Percentiles rank a stretch among this genome's conserved stretches.
Evolutionary conservation across 2,888 invertebrate species (phyloP).

Genomic region (Hofmannophila pseudospretella): DNA sequence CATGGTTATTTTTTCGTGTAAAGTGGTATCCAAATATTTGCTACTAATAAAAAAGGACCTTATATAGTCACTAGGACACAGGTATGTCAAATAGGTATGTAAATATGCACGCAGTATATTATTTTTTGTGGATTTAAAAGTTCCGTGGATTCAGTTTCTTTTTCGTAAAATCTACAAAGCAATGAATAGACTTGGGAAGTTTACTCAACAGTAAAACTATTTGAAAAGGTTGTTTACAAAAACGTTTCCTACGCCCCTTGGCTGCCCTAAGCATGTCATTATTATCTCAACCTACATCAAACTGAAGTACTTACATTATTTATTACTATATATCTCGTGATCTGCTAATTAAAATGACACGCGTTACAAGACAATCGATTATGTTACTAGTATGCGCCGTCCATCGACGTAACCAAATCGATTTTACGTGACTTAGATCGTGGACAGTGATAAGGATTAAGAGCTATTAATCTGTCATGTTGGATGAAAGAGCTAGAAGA

Average conservation of each 20-base stretch:
- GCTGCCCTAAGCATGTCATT: constrained; percentile 9
- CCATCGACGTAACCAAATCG: constrained; percentile 36
- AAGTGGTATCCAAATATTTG: no score
- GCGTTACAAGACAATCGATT: constrained; percentile 23
- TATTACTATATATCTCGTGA: constrained; percentile 20
- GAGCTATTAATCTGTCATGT: constrained; percentile 7
- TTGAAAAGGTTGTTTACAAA: neutral
- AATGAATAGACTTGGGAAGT: no score
- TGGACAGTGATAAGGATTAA: constrained; percentile 10
- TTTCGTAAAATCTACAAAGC: no score
- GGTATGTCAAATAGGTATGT: no score
- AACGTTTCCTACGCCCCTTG: neutral
- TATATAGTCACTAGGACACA: no score
- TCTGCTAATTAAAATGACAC: constrained; percentile 21
- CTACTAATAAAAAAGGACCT: no score
- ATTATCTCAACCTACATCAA: constrained; percentile 25
- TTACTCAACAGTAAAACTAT: no score
- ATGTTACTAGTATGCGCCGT: constrained; percentile 18
- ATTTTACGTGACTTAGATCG: constrained; percentile 33
- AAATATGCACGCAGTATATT: no score
- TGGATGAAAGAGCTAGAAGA: neutral
- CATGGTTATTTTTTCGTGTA: no score
- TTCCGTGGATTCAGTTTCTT: no score
- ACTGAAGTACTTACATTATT: constrained; percentile 11
- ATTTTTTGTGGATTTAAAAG: no score